A percentile compares a stretch with the other conserved stretches of the same genome.
These are phyloP conservation scores for Phasianus colchicus DNA, from an alignment of 2,113 vertebrate genomes.

Conservation along the genomic window DNA sequence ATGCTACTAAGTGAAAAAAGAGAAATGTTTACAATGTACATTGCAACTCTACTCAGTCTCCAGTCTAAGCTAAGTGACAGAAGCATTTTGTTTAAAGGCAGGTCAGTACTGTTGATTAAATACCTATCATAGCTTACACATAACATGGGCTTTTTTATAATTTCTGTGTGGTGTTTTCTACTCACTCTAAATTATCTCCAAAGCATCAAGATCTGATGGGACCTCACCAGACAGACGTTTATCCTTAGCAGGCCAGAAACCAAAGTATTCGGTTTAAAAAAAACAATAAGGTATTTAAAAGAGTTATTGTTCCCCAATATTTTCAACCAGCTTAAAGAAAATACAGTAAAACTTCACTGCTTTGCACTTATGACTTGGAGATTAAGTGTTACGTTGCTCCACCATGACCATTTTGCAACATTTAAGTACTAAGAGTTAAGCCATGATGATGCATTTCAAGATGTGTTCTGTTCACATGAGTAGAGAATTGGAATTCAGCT, in stretches of 20 bases:
- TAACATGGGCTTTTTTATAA: not conserved
- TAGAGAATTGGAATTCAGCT: not conserved
- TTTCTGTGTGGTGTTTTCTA: not conserved
- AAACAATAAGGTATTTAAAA: not conserved
- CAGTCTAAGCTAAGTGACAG: not conserved
- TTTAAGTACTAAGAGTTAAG: not conserved
- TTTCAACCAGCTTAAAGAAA: slow-evolving; percentile 43
- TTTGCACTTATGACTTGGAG: not conserved
- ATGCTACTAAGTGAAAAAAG: not conserved
- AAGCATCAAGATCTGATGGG: not conserved
- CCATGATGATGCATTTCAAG: not conserved
- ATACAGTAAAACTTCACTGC: not conserved
- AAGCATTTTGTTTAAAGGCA: not conserved
- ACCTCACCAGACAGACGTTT: not conserved
- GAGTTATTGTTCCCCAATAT: slow-evolving; percentile 37
- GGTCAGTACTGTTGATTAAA: not conserved
- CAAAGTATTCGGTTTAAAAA: not conserved
- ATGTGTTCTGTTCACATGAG: not conserved
- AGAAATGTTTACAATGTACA: not conserved
- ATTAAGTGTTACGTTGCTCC: not conserved
- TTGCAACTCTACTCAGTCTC: not conserved
- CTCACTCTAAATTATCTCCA: not conserved
- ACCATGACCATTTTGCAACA: not conserved
- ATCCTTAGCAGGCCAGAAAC: not conserved
- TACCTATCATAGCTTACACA: accelerated